Evolutionary conservation across 2,888 invertebrate genomes (phyloP).

Genomic region (Nomada lathburiana): DNA sequence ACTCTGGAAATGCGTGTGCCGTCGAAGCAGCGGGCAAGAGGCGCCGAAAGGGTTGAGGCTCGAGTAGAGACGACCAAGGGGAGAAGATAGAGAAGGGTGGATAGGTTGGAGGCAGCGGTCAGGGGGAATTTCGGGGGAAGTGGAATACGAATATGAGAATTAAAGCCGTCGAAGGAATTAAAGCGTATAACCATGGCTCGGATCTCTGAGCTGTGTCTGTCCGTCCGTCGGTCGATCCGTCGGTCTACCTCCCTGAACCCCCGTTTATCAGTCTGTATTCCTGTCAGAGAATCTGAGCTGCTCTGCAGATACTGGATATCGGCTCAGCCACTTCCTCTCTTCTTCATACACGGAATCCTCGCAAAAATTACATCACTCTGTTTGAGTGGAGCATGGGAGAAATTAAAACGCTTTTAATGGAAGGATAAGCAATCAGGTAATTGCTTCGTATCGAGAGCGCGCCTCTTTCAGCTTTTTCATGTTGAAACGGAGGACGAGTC

Average conservation of each 20-base stretch:
- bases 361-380: conserved; percentile 52
- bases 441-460: conserved; percentile 34
- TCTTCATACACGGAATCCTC: conserved; percentile 14
- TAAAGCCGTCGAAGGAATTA: conserved; percentile 84
- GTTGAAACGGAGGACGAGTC: not conserved
- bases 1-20: conserved; percentile 73
- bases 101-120: conserved; percentile 58
- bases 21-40: conserved; percentile 70
- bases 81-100: conserved; percentile 57
- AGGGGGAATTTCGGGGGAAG: conserved; percentile 66
- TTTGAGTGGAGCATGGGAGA: conserved; percentile 30
- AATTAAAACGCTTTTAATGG: conserved; percentile 45
- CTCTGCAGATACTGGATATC: conserved; percentile 79
- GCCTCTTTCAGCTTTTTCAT: not conserved
- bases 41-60: conserved; percentile 70
- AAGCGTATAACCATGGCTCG: conserved; percentile 80
- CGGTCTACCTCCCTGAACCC: conserved; percentile 58
- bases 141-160: conserved; percentile 84
- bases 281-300: conserved; percentile 63
- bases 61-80: conserved; percentile 64
- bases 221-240: conserved; percentile 69
- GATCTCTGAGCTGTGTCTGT: conserved; percentile 74
- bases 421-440: conserved; percentile 45
- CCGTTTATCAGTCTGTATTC: conserved; percentile 64
- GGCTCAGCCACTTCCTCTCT: conserved; percentile 70